phyloP scores from a whole-genome alignment of 2,797 vertebrate species.

The Buphagus erythrorhynchus region DNA sequence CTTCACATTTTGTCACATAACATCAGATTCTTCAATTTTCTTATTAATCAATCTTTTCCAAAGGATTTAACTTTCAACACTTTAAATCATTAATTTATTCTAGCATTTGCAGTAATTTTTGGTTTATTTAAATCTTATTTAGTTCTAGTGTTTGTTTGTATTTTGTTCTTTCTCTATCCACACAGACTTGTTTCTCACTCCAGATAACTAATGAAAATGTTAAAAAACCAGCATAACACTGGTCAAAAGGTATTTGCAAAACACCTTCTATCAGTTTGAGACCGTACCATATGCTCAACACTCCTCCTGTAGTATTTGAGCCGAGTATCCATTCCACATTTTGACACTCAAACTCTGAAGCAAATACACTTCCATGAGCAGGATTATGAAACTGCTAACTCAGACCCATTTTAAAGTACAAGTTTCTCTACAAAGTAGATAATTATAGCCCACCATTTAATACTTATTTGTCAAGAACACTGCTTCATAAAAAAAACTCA shows the following conservation, averaged over 20 bases:
- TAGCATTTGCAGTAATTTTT: neutral
- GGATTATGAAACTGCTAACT: neutral
- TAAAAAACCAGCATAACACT: neutral
- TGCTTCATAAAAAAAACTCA: neutral
- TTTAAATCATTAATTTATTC: neutral
- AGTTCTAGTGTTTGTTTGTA: neutral
- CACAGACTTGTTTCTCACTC: neutral
- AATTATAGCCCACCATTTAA: neutral
- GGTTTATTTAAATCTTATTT: neutral
- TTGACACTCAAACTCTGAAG: neutral
- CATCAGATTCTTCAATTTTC: neutral
- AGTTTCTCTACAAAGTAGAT: neutral
- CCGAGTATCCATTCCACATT: neutral
- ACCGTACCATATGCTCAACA: neutral
- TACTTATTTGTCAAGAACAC: neutral
- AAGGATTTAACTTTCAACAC: neutral
- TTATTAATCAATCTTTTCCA: neutral
- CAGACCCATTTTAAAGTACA: neutral
- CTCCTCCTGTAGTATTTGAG: neutral
- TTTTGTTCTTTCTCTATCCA: neutral
- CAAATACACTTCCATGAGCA: neutral
- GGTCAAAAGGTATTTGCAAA: neutral
- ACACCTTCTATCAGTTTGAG: neutral
- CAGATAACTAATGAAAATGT: neutral
- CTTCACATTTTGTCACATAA: neutral